A percentile compares a stretch with the other conserved stretches of the same genome.
phyloP scores from a whole-genome alignment of 1,140 invertebrate species.

The Neelides sp. region DNA sequence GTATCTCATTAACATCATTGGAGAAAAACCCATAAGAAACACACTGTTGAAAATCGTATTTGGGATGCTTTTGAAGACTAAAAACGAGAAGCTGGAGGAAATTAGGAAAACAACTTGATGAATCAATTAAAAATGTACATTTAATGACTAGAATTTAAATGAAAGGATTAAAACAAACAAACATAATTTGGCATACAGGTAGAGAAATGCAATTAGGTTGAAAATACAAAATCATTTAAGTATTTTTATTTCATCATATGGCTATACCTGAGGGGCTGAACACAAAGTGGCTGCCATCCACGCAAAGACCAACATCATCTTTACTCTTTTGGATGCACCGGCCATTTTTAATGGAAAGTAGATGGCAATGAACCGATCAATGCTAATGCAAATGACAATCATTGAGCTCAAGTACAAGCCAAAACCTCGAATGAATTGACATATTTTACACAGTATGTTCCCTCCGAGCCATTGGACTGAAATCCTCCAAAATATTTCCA shows the following conservation, averaged over 20 bases:
- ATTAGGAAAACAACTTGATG: neutral
- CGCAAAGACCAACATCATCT: conserved; percentile 56
- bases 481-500: conserved; percentile 52
- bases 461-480: conserved; percentile 64
- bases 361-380: conserved; percentile 56
- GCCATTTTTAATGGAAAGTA: conserved; percentile 56
- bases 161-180: neutral
- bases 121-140: neutral
- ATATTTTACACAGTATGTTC: conserved; percentile 56
- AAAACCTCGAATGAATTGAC: conserved; percentile 61
- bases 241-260: conserved; percentile 41
- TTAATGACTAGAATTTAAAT: too few relatives aligned
- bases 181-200: neutral
- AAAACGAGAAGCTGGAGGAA: neutral
- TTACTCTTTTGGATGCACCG: conserved; percentile 52
- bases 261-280: conserved; percentile 60
- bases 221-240: neutral
- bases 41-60: conserved; percentile 58
- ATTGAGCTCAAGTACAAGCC: conserved; percentile 71
- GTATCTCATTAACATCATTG: conserved; percentile 46
- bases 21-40: conserved; percentile 62
- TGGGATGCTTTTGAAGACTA: too few relatives aligned
- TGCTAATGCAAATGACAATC: conserved; percentile 62
- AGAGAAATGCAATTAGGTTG: conserved; percentile 1
- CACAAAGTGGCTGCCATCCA: conserved; percentile 56